These are phyloP conservation scores for Heliconius nattereri DNA, from an alignment of 1,140 invertebrate genomes.

Conservation along the genomic window DNA sequence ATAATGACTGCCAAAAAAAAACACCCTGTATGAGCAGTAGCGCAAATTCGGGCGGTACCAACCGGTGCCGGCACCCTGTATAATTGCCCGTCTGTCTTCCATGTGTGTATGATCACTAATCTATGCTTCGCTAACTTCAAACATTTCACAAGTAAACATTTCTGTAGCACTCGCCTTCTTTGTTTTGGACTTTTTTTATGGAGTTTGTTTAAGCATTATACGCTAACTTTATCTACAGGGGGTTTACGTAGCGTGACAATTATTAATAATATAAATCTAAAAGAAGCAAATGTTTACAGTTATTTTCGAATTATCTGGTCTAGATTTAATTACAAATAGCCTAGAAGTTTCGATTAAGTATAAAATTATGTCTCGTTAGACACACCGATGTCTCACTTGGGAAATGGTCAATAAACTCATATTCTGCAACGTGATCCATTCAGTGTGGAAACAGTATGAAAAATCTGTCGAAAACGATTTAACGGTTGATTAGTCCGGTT, in stretches of 20 bases:
- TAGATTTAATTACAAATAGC: slow-evolving; percentile 39
- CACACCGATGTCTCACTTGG: slow-evolving; percentile 44
- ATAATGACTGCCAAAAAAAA: slow-evolving; percentile 54
- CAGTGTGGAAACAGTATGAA: slow-evolving; percentile 53
- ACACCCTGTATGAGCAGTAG: slow-evolving; percentile 57
- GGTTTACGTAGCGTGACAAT: slow-evolving; percentile 21
- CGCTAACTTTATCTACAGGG: slow-evolving; percentile 10
- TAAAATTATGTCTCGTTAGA: slow-evolving; percentile 46
- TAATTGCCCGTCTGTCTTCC: slow-evolving; percentile 72
- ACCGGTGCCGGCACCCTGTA: slow-evolving; percentile 63
- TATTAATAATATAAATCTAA: slow-evolving; percentile 5
- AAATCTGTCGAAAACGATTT: slow-evolving; percentile 63
- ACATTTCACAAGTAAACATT: slow-evolving; percentile 42
- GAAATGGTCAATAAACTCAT: slow-evolving; percentile 49
- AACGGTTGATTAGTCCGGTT: slow-evolving; percentile 58
- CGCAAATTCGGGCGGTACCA: slow-evolving; percentile 75
- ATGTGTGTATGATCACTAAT: slow-evolving; percentile 64
- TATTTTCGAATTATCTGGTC: slow-evolving; percentile 27
- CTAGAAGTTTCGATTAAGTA: slow-evolving; percentile 38
- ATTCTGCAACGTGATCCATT: slow-evolving; percentile 48
- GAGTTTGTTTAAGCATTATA: slow-evolving; percentile 24
- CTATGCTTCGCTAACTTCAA: slow-evolving; percentile 46
- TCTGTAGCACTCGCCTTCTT: slow-evolving; percentile 19
- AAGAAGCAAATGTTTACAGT: neutral
- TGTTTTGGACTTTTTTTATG: slow-evolving; percentile 19